phyloP scores from a whole-genome alignment of 2,888 invertebrate genomes.

The Crocallis elinguaria region DNA sequence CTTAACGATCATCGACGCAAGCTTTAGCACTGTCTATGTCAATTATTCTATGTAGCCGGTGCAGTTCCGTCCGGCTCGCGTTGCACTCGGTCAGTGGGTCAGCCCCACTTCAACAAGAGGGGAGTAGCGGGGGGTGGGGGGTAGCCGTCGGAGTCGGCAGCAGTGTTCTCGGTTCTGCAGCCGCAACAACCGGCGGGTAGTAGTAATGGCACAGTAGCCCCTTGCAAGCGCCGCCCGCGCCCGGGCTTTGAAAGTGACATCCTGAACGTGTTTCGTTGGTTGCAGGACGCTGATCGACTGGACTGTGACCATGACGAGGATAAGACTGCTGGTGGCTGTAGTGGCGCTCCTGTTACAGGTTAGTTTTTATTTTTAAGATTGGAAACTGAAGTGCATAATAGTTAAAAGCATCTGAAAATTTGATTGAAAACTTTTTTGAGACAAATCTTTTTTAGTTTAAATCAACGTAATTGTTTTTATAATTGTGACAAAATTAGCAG shows the following conservation, averaged over 20 bases:
- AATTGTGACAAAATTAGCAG: too few species aligned
- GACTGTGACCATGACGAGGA: slow-evolving; percentile 81
- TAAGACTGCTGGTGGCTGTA: slow-evolving; percentile 75
- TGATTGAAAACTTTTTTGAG: too few species aligned
- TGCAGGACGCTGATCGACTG: slow-evolving; percentile 74
- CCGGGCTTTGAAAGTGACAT: slow-evolving; percentile 55
- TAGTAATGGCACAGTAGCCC: slow-evolving; percentile 53
- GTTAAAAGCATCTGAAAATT: background rate
- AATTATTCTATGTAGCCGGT: slow-evolving; percentile 42
- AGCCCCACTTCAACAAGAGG: slow-evolving; percentile 50
- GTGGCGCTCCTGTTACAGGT: slow-evolving; percentile 80
- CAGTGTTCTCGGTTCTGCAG: slow-evolving; percentile 40
- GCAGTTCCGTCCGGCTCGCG: slow-evolving; percentile 75
- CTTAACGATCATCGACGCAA: background rate
- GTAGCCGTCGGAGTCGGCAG: slow-evolving; percentile 35
- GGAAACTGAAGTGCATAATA: background rate
- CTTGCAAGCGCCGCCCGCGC: slow-evolving; percentile 54
- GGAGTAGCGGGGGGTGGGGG: slow-evolving; percentile 28
- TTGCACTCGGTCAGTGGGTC: slow-evolving; percentile 83
- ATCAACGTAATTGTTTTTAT: too few species aligned
- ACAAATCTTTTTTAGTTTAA: too few species aligned
- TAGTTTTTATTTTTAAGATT: slow-evolving; percentile 41
- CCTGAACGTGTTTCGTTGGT: slow-evolving; percentile 75
- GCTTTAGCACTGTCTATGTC: slow-evolving; percentile 17
- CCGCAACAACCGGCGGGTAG: slow-evolving; percentile 39